Conservation (phyloP, 2,113 vertebrate genomes). For the Cynopterus brachyotis region DNA sequence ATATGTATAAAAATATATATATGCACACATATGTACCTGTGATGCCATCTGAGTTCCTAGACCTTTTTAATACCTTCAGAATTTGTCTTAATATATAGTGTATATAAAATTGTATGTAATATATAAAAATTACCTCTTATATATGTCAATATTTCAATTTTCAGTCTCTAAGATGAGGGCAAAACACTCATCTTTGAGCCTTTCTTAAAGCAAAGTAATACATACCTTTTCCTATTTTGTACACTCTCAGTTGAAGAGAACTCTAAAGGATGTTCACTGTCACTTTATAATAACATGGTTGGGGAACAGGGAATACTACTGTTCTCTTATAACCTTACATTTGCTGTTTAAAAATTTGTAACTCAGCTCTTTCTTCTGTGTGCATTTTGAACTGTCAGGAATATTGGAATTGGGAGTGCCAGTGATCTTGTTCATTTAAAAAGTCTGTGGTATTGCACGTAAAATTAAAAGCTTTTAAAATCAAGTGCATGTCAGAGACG, state of each 20-base stretch:
- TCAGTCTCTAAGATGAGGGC: neutral
- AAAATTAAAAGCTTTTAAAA: conserved; percentile 29
- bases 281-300: neutral
- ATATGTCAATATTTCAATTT: neutral
- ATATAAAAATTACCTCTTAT: neutral
- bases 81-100: neutral
- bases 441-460: neutral
- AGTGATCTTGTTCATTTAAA: neutral
- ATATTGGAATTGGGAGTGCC: neutral
- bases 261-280: neutral
- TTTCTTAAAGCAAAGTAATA: neutral
- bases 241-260: neutral
- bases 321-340: neutral
- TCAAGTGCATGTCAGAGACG: neutral
- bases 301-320: neutral
- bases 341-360: neutral
- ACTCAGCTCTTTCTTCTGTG: neutral
- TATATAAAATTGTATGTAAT: neutral
- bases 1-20: neutral
- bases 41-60: neutral
- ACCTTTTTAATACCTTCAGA: neutral
- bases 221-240: neutral
- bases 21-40: neutral
- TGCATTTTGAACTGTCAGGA: conserved; percentile 14
- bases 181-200: neutral